Evolutionary conservation across 2,113 vertebrate species (phyloP).

Genomic region (Xiphorhynchus elegans): DNA sequence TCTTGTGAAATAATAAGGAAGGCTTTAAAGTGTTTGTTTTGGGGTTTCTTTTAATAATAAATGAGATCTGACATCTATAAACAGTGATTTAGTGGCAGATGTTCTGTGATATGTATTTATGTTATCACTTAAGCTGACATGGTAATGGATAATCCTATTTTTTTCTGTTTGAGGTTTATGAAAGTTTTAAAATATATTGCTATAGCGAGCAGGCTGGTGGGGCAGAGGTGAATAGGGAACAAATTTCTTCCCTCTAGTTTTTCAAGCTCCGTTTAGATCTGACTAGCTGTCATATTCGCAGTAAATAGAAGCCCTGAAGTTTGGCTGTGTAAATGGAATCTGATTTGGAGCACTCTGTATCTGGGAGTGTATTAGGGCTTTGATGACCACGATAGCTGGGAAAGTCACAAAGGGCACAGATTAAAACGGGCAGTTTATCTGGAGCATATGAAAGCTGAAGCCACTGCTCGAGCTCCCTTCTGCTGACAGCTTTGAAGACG

Average conservation of each 20-base stretch:
- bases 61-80: slow-evolving; percentile 63
- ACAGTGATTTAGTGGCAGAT: slow-evolving; percentile 65
- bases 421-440: slow-evolving; percentile 58
- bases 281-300: not conserved
- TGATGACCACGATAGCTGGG: not conserved
- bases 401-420: slow-evolving; percentile 12
- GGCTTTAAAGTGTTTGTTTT: slow-evolving; percentile 33
- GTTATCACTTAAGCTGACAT: slow-evolving; percentile 56
- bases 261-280: not conserved
- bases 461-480: slow-evolving; percentile 72
- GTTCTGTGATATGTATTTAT: slow-evolving; percentile 61
- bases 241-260: not conserved
- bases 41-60: slow-evolving; percentile 29
- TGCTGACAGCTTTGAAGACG: slow-evolving; percentile 74
- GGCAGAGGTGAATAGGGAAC: not conserved
- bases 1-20: slow-evolving; percentile 18
- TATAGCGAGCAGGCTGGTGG: not conserved
- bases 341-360: slow-evolving; percentile 4
- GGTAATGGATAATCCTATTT: slow-evolving; percentile 42
- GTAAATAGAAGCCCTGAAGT: not conserved
- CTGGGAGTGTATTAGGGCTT: not conserved
- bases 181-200: slow-evolving; percentile 41
- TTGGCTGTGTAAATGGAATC: slow-evolving; percentile 15
- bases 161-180: slow-evolving; percentile 23
- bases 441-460: slow-evolving; percentile 69